Evolutionary conservation across 2,113 vertebrate genomes (phyloP).

Genomic region (Ancistrus triradiatus): DNA sequence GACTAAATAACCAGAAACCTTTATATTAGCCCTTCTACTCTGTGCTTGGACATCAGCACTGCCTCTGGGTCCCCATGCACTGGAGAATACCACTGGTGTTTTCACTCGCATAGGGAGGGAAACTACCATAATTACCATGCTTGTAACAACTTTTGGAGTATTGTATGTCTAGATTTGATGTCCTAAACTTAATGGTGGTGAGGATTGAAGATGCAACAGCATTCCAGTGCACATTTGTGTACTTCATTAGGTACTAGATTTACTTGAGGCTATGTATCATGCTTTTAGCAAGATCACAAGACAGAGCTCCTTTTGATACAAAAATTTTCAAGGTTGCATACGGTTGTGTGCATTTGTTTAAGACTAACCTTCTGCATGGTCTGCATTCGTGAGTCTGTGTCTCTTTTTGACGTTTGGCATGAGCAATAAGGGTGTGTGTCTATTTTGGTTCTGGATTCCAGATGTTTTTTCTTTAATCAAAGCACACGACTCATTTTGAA

Average conservation of each 20-base stretch:
- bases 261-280: constrained; percentile 14
- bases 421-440: constrained; percentile 55
- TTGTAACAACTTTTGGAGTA: constrained; percentile 43
- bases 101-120: constrained; percentile 55
- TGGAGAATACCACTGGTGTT: constrained; percentile 75
- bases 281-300: constrained; percentile 31
- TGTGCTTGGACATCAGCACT: constrained; percentile 25
- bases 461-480: constrained; percentile 25
- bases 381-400: constrained; percentile 42
- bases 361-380: constrained; percentile 48
- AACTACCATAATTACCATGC: constrained; percentile 18
- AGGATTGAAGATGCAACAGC: constrained; percentile 15
- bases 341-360: constrained; percentile 15
- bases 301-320: constrained; percentile 47
- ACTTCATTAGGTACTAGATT: constrained; percentile 3
- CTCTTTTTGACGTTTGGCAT: constrained; percentile 42
- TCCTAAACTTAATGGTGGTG: constrained; percentile 30
- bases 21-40: constrained; percentile 30
- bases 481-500: background rate
- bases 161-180: constrained; percentile 51
- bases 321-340: constrained; percentile 18
- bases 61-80: constrained; percentile 40
- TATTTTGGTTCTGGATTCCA: background rate
- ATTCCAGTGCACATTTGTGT: constrained; percentile 10
- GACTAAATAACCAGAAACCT: constrained; percentile 16